Percentiles rank a stretch among this genome's conserved stretches.
Conservation (phyloP, 2,113 vertebrate species). For the Labeo rohita region DNA sequence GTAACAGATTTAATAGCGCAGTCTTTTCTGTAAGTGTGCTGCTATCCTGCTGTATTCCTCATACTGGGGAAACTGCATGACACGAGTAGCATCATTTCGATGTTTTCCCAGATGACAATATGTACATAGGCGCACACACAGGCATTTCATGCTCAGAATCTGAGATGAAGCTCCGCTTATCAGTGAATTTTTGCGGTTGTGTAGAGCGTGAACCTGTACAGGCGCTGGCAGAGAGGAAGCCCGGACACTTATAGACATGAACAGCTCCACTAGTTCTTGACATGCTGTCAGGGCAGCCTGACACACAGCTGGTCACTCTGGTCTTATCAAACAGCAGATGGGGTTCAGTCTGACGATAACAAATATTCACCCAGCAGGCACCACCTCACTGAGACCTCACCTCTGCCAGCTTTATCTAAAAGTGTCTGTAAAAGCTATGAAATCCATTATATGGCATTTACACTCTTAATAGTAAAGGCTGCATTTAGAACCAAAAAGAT, state of each 20-base stretch:
- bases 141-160: constrained; percentile 2
- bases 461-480: neutral
- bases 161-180: constrained; percentile 41
- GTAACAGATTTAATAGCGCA: constrained; percentile 67
- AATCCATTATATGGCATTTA: constrained; percentile 15
- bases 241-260: constrained; percentile 22
- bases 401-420: constrained; percentile 22
- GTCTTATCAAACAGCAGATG: constrained; percentile 50
- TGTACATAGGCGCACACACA: neutral
- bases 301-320: constrained; percentile 40
- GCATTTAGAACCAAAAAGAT: neutral
- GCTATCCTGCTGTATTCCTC: neutral
- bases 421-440: neutral
- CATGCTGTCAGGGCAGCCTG: constrained; percentile 39
- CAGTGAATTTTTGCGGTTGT: constrained; percentile 30
- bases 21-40: constrained; percentile 64
- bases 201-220: constrained; percentile 30
- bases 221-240: neutral
- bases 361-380: constrained; percentile 29
- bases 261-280: constrained; percentile 42
- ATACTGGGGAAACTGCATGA: neutral
- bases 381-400: constrained; percentile 4
- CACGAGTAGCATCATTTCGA: constrained; percentile 9
- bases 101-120: constrained; percentile 8
- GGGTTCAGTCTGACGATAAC: constrained; percentile 27